A percentile compares a stretch with the other conserved stretches of the same genome.
Evolutionary conservation across 2,888 invertebrate genomes (phyloP).

Genomic region (Trichogramma dendrolimi): DNA sequence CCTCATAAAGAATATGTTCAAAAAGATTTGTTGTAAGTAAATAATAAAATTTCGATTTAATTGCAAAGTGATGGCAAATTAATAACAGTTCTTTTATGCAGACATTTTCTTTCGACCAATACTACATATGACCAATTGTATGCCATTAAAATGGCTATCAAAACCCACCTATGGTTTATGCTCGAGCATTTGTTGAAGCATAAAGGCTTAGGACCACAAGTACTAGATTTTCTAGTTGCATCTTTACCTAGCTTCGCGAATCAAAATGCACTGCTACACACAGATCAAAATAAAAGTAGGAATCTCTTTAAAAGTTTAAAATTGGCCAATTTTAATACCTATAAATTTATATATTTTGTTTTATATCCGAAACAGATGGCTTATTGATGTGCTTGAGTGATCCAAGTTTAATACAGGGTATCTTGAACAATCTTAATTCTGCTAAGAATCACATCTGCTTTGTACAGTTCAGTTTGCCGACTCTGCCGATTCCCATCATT

Average conservation of each 20-base stretch:
- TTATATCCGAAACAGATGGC: slow-evolving; percentile 42
- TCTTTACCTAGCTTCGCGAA: slow-evolving; percentile 38
- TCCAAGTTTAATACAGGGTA: slow-evolving; percentile 48
- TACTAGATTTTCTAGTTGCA: slow-evolving; percentile 57
- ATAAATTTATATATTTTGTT: background rate
- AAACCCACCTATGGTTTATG: slow-evolving; percentile 61
- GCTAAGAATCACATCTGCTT: slow-evolving; percentile 54
- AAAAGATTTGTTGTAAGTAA: slow-evolving; percentile 56
- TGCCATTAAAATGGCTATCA: slow-evolving; percentile 62
- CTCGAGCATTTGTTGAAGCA: slow-evolving; percentile 56
- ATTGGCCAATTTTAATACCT: background rate
- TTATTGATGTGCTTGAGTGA: slow-evolving; percentile 56
- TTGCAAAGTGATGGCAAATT: background rate
- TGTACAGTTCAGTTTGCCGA: slow-evolving; percentile 55
- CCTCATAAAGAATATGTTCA: slow-evolving; percentile 49
- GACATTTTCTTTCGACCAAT: slow-evolving; percentile 60
- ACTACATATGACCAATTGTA: slow-evolving; percentile 63
- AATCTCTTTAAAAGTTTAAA: slow-evolving; percentile 1
- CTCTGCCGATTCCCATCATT: slow-evolving; percentile 51
- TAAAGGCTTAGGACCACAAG: slow-evolving; percentile 58
- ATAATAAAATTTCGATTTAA: background rate
- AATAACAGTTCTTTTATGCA: slow-evolving; percentile 38
- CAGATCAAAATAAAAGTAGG: slow-evolving; percentile 24
- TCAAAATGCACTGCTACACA: slow-evolving; percentile 8
- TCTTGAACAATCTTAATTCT: slow-evolving; percentile 53